Percentiles rank a stretch among this genome's conserved stretches.
These are phyloP conservation scores for Leptinotarsa tumamoca DNA, from an alignment of 2,888 invertebrate species.

Conservation along the genomic window DNA sequence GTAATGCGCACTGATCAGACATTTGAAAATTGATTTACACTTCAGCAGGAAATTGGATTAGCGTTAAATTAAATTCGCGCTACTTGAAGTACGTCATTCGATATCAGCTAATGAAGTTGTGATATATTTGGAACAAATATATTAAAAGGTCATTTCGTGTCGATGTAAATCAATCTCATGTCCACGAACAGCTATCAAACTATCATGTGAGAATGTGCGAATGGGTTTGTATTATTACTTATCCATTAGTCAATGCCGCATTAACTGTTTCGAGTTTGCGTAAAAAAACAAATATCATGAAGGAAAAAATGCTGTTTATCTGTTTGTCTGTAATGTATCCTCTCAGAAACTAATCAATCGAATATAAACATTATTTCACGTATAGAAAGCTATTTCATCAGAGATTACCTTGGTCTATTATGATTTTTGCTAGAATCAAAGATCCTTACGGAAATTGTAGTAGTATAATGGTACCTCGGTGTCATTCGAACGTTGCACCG, in stretches of 20 bases:
- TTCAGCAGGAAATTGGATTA: constrained; percentile 6
- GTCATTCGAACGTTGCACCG: too few relatives aligned
- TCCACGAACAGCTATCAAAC: neutral
- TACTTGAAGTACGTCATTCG: constrained; percentile 16
- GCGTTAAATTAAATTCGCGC: constrained; percentile 12
- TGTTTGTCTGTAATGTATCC: too few relatives aligned
- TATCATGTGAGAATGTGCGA: neutral
- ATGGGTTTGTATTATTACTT: neutral
- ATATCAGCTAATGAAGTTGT: constrained; percentile 14
- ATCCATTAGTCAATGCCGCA: neutral
- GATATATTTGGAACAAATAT: constrained; percentile 17
- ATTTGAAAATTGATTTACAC: constrained; percentile 11
- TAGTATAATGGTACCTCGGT: too few relatives aligned
- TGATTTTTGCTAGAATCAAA: too few relatives aligned
- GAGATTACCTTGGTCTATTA: too few relatives aligned
- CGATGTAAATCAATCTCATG: constrained; percentile 17
- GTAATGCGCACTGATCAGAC: constrained; percentile 4
- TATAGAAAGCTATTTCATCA: too few relatives aligned
- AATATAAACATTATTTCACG: too few relatives aligned
- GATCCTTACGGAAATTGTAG: too few relatives aligned
- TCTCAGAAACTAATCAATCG: too few relatives aligned
- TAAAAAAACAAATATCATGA: too few relatives aligned
- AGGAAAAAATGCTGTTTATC: too few relatives aligned
- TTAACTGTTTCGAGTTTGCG: too few relatives aligned
- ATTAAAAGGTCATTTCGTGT: constrained; percentile 19